Base-by-base conservation (phyloP, 1,140 invertebrate species). In the Akabosia matsudoensis region DNA sequence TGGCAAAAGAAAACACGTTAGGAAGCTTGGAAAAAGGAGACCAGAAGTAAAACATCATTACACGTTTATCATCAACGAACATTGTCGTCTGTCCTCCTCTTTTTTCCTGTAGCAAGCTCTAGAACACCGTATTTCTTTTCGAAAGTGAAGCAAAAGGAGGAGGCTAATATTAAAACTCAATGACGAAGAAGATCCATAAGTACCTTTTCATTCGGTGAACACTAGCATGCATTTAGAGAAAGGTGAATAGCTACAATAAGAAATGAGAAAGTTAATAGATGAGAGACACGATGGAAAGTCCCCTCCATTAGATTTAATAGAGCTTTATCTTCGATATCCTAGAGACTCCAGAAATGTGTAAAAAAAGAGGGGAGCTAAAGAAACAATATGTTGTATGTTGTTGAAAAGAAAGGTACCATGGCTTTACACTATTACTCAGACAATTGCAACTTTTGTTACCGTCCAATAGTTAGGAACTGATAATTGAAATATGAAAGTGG, bases 281-380 rank as follows among this genome's bases (percentile, higher is more conserved):
- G 22, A 16, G 24, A 56, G 54, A 56, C 54, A 56, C 13, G 54
- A n/a, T 45, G 37, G 37, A 45, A 45, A 45, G 37, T 45, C 37
- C 37, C n/a, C 24, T 56, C 54, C 54, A 56, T 56, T 56, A 56
- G 22, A 24, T 24, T 56, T 56, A 56, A 56, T 56, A 56, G 54
- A 56, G 10, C 31, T 30, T 33, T 16, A 33, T 70, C 24, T 70
- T 30, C 67, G 67, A 34, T 70, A 70, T 70, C 16, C n/a, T n/a
- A n/a, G n/a, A n/a, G n/a, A n/a, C n/a, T n/a, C n/a, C n/a, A n/a
- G n/a, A n/a, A n/a, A n/a, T n/a, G n/a, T 70, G 67, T 10, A 45
- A 45, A 45, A 18, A 45, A 45, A 45, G 37, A 18, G 37, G 37
- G 37, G 37, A 45, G 37, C 7, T 45, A 18, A 18, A 45, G 18